Conservation (phyloP, 2,797 vertebrate species). For the Aulostomus chinensis region DNA sequence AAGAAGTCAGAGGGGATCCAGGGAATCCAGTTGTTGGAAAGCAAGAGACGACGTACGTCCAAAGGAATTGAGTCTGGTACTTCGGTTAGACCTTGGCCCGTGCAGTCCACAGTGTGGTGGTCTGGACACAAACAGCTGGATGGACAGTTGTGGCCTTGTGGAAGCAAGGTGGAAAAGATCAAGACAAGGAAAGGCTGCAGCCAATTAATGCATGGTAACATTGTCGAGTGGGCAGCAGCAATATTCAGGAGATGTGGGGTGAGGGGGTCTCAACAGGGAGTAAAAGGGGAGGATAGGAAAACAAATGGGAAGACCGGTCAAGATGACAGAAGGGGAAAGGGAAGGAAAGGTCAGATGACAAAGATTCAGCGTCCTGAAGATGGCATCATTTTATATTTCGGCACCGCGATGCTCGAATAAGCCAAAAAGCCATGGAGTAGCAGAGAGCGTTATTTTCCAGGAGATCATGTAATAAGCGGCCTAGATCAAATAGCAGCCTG, state of each 20-base stretch:
- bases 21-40: slow-evolving; percentile 90
- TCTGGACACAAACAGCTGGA: slow-evolving; percentile 88
- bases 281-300: slow-evolving; percentile 54
- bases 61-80: slow-evolving; percentile 88
- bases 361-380: slow-evolving; percentile 57
- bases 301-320: slow-evolving; percentile 10
- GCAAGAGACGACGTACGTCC: slow-evolving; percentile 88
- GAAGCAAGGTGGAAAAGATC: slow-evolving; percentile 74
- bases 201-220: slow-evolving; percentile 85
- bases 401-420: slow-evolving; percentile 38
- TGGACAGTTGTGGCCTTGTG: slow-evolving; percentile 82
- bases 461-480: slow-evolving; percentile 83
- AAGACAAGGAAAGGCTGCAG: slow-evolving; percentile 82
- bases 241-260: slow-evolving; percentile 62
- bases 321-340: slow-evolving; percentile 42
- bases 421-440: slow-evolving; percentile 38
- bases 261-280: slow-evolving; percentile 49
- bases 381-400: slow-evolving; percentile 50
- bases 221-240: slow-evolving; percentile 72
- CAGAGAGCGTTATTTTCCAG: slow-evolving; percentile 67
- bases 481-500: slow-evolving; percentile 83
- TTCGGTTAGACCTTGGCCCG: slow-evolving; percentile 83
- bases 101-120: slow-evolving; percentile 92
- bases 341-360: slow-evolving; percentile 44
- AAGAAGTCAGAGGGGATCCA: slow-evolving; percentile 90